Evolutionary conservation across 2,113 vertebrate species (phyloP).

Genomic region (Irena cyanogastra): DNA sequence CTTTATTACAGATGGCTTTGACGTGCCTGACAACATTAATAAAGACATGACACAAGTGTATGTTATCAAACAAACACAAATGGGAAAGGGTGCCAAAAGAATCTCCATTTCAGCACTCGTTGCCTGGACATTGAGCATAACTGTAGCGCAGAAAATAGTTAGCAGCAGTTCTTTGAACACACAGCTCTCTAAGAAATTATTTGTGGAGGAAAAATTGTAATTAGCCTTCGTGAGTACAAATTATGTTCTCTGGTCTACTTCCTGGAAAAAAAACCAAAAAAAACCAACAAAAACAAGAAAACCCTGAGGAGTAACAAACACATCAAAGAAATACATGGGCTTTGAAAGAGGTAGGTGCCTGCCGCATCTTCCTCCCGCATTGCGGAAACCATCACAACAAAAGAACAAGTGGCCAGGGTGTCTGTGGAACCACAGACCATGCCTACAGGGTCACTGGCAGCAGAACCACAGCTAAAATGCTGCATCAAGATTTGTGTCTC

Average conservation of each 20-base stretch:
- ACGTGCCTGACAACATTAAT: background rate
- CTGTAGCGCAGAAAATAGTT: background rate
- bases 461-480: background rate
- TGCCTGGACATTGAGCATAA: background rate
- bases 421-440: background rate
- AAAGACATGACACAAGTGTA: background rate
- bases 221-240: background rate
- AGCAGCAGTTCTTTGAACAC: background rate
- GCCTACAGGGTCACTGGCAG: accelerated
- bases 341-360: slow-evolving; percentile 23
- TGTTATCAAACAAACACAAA: background rate
- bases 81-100: background rate
- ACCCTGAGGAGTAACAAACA: slow-evolving; percentile 2
- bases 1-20: background rate
- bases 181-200: background rate
- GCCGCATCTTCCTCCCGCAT: slow-evolving; percentile 39
- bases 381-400: background rate
- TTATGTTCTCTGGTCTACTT: background rate
- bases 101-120: background rate
- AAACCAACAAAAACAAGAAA: background rate
- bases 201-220: background rate
- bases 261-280: background rate
- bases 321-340: background rate
- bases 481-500: background rate
- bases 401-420: background rate